Evolutionary conservation across 1,140 invertebrate genomes (phyloP).

Genomic region (Drosophila pandora): DNA sequence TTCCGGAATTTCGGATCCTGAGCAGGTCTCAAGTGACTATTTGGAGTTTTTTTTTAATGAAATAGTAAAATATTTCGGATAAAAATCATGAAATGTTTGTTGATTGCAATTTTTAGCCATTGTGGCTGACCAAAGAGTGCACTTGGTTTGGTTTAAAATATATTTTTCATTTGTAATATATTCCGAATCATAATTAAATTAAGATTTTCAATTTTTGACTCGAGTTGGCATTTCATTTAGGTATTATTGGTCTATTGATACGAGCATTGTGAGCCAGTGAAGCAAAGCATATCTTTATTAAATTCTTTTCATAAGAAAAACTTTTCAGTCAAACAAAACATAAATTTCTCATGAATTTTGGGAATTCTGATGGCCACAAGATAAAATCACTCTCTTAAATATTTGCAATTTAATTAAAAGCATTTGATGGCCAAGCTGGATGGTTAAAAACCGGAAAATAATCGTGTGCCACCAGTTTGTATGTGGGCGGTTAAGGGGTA

Average conservation of each 20-base stretch:
- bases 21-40: slow-evolving; percentile 69
- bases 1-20: slow-evolving; percentile 87
- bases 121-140: slow-evolving; percentile 6
- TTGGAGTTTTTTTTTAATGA: too few species aligned
- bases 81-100: slow-evolving; percentile 9
- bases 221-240: slow-evolving; percentile 29
- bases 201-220: background rate
- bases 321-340: background rate
- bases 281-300: slow-evolving; percentile 16
- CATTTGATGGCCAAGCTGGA: slow-evolving; percentile 7
- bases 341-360: background rate
- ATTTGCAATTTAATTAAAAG: slow-evolving; percentile 53
- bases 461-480: slow-evolving; percentile 10
- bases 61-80: too few species aligned
- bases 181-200: slow-evolving; percentile 35
- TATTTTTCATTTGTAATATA: slow-evolving; percentile 27
- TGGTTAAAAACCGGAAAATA: slow-evolving; percentile 26
- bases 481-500: slow-evolving; percentile 24
- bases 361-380: background rate
- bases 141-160: slow-evolving; percentile 7
- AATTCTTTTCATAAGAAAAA: slow-evolving; percentile 4
- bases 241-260: slow-evolving; percentile 6
- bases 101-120: slow-evolving; percentile 3
- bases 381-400: slow-evolving; percentile 26
- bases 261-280: slow-evolving; percentile 12